These are phyloP conservation scores for Ochotona curzoniae DNA, from an alignment of 2,113 vertebrate genomes.

Conservation along the genomic window DNA sequence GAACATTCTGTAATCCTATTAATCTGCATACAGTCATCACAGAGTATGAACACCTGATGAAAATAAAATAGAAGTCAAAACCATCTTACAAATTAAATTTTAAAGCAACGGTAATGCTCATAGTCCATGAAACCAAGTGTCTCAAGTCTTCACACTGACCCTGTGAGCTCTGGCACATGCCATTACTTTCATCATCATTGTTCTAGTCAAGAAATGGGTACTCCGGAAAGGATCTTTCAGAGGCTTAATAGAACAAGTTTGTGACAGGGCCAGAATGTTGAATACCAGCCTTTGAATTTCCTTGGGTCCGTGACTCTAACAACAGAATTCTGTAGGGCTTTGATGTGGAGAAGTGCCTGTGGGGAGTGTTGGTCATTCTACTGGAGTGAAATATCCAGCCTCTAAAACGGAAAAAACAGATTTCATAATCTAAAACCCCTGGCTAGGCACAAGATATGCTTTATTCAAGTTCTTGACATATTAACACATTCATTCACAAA, in stretches of 20 bases:
- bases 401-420: not conserved
- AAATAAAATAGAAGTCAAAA: conserved; percentile 23
- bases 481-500: not conserved
- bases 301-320: not conserved
- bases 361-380: not conserved
- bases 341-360: not conserved
- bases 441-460: not conserved
- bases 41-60: not conserved
- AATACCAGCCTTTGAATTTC: not conserved
- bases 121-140: not conserved
- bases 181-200: not conserved
- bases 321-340: not conserved
- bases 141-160: not conserved
- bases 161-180: not conserved
- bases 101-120: not conserved
- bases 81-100: not conserved
- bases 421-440: not conserved
- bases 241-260: not conserved
- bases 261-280: not conserved
- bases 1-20: not conserved
- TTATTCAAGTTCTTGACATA: not conserved
- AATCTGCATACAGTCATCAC: not conserved
- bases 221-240: not conserved
- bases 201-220: conserved; percentile 34
- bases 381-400: not conserved